Conservation (phyloP, 1,140 invertebrate genomes). For the Drosophila truncata region DNA sequence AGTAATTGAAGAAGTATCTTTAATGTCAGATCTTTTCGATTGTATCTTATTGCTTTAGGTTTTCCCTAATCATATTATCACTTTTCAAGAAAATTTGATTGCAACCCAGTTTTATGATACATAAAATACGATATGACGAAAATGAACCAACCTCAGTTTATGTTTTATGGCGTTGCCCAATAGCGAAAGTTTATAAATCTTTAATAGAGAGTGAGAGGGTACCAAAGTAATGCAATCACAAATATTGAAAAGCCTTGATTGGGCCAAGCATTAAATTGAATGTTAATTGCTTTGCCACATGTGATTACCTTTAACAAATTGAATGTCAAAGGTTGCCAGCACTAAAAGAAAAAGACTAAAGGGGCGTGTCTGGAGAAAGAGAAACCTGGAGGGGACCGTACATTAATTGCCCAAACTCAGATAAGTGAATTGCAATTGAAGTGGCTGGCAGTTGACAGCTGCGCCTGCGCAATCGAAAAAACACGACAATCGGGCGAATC, state of each 20-base stretch:
- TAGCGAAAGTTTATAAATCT: constrained; percentile 31
- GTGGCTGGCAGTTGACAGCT: constrained; percentile 52
- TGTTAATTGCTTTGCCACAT: constrained; percentile 45
- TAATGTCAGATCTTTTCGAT: not conserved
- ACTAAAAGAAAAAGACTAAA: not conserved
- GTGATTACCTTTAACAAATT: constrained; percentile 19
- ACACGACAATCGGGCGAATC: constrained; percentile 26
- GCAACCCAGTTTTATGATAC: not conserved
- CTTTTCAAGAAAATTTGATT: not conserved
- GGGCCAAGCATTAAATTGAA: constrained; percentile 34
- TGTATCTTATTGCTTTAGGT: not conserved
- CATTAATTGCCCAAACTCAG: constrained; percentile 35
- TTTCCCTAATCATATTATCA: not conserved
- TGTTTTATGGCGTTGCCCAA: not conserved
- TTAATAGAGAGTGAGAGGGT: constrained; percentile 23
- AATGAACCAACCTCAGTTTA: not conserved
- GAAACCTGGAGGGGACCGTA: constrained; percentile 5
- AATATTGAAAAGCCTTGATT: constrained; percentile 5
- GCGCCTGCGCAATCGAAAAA: constrained; percentile 61
- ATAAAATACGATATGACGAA: not conserved
- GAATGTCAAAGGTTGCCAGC: constrained; percentile 22
- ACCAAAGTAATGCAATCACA: constrained; percentile 5
- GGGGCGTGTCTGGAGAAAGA: constrained; percentile 12
- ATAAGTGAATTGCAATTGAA: constrained; percentile 36
- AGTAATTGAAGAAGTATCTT: not conserved